phyloP scores from a whole-genome alignment of 2,113 vertebrate species.

The Capra hircus region DNA sequence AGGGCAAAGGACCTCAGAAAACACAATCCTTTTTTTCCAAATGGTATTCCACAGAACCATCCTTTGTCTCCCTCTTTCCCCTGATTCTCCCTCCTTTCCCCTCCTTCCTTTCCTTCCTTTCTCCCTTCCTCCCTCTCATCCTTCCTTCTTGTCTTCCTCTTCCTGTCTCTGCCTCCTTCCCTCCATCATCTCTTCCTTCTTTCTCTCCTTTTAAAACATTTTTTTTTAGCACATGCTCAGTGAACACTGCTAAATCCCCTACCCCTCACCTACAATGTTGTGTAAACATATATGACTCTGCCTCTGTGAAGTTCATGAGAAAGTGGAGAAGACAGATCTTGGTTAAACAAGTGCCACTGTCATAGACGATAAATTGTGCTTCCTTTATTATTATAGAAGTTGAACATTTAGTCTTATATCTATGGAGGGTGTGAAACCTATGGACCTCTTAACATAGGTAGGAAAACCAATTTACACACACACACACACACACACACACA shows the following conservation, averaged over 20 bases:
- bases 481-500: too few relatives aligned
- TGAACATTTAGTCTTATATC: background rate
- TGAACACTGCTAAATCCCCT: background rate
- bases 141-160: background rate
- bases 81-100: fast-evolving
- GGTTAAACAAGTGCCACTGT: background rate
- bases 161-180: background rate
- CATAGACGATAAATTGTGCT: background rate
- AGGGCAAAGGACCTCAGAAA: background rate
- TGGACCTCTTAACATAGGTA: background rate
- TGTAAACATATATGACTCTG: background rate
- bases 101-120: too few relatives aligned
- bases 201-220: background rate
- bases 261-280: too few relatives aligned
- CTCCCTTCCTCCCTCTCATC: background rate
- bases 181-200: background rate
- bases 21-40: background rate
- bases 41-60: background rate
- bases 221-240: background rate
- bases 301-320: background rate
- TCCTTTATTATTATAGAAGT: background rate
- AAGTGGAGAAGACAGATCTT: background rate
- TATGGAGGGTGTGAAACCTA: background rate
- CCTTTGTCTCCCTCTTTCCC: background rate
- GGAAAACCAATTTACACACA: background rate